A percentile compares a stretch with the other conserved stretches of the same genome.
Conservation (phyloP, 2,888 invertebrate genomes). For the Fissipunctia ypsillon region DNA sequence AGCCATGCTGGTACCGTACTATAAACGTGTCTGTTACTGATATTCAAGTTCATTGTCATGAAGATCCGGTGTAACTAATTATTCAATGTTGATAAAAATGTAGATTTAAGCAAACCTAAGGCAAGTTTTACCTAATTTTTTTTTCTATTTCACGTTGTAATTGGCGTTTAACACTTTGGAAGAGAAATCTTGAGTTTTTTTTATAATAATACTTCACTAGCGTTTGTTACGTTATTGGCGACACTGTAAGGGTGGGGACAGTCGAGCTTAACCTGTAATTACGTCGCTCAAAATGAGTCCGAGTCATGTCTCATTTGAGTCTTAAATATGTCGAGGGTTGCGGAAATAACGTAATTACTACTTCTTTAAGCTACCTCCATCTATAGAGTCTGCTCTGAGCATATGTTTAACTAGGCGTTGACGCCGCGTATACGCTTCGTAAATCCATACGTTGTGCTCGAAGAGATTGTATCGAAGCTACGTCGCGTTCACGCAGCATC, state of each 20-base stretch:
- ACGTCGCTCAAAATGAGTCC: neutral
- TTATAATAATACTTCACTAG: slow-evolving; percentile 17
- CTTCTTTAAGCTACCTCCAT: neutral
- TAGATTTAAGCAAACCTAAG: slow-evolving; percentile 43
- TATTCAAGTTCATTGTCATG: slow-evolving; percentile 36
- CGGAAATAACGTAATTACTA: neutral
- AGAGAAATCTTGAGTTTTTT: neutral
- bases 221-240: neutral
- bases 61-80: slow-evolving; percentile 39
- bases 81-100: slow-evolving; percentile 35
- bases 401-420: neutral
- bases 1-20: slow-evolving; percentile 22
- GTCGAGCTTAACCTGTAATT: neutral
- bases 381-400: neutral
- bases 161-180: slow-evolving; percentile 26
- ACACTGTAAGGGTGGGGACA: neutral
- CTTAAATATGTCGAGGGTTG: neutral
- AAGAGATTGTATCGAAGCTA: neutral
- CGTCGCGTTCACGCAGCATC: neutral
- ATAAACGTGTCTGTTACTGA: neutral
- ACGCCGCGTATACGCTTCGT: neutral
- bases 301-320: neutral
- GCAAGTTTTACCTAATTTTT: slow-evolving; percentile 46
- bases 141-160: slow-evolving; percentile 30
- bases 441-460: neutral